Conservation (phyloP, 2,888 invertebrate species). For the Cantharis lateralis region DNA sequence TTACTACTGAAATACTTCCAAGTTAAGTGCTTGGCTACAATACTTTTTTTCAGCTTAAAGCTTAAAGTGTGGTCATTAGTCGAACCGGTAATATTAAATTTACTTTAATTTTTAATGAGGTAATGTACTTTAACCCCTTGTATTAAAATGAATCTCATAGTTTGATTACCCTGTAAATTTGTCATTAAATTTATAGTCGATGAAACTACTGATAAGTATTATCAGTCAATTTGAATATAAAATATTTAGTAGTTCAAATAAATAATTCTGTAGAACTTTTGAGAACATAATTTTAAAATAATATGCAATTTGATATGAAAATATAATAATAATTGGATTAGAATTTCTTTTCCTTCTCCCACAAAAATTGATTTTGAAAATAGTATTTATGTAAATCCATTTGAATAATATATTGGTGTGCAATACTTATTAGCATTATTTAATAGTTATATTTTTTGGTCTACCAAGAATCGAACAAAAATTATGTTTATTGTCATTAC, state of each 20-base stretch:
- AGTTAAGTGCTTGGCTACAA: not conserved
- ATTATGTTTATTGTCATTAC: not conserved
- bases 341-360: not conserved
- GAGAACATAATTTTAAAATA: not conserved
- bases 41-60: not conserved
- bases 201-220: not conserved
- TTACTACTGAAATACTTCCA: not conserved
- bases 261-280: not conserved
- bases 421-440: not conserved
- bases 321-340: not conserved
- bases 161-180: not conserved
- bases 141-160: not conserved
- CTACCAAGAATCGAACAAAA: not conserved
- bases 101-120: not conserved
- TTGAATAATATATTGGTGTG: not conserved
- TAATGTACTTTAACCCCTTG: not conserved
- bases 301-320: not conserved
- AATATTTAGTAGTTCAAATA: not conserved
- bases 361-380: not conserved
- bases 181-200: not conserved
- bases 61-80: not conserved
- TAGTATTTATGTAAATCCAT: not conserved
- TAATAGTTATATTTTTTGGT: not conserved
- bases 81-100: not conserved
- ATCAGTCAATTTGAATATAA: not conserved